Evolutionary conservation across 1,140 invertebrate genomes (phyloP), one percentile per base, ranked within the genome.

Genomic region (Branchinecta lynchi): DNA sequence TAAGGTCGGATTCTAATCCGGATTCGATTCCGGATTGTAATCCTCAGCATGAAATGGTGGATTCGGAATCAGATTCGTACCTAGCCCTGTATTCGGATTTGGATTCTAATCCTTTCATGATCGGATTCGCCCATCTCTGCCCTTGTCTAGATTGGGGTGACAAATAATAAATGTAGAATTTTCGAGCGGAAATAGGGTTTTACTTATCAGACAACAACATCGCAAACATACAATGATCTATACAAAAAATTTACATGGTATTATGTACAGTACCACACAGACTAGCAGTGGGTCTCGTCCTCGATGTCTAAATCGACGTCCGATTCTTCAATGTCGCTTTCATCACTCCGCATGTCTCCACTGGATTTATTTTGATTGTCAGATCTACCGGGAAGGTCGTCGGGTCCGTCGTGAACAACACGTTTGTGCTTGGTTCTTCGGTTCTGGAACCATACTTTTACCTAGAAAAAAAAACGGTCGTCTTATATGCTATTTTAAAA

Each of bases 391-490:
- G 70, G 66, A 43, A 66, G 43, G 21, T 43, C 70, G 32, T 71
- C 77, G 65, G 79, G 80, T 69, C 80, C 81, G 68, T 83, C 82
- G 45, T 79, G 77, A 71, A 82, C 80, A 72, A 80, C 78, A 51
- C 83, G 74, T 73, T 85, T 85, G 76, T 84, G 80, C 73, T 85
- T 85, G 7, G 84, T 85, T 69, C 85, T 73, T 65, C 85, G 76
- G 76, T 86, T 86, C 76, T 86, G 85, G 74, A 86, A 86, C 84
- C 84, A 86, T 7, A 86, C 84, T 78, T 86, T 85, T 7, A 85
- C 84, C 84, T 85, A 76, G 44, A 77, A 77, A 69, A 65, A 69
- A 20, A n/a, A 73, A 74, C 32, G 32, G 32, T 77, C 73, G 84
- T 82, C 78, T 83, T 15, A 68, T 32, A n/a, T 10, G 20, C 66